Evolutionary conservation across 1,140 invertebrate genomes (phyloP).

Genomic region (Babylonia areolata): DNA sequence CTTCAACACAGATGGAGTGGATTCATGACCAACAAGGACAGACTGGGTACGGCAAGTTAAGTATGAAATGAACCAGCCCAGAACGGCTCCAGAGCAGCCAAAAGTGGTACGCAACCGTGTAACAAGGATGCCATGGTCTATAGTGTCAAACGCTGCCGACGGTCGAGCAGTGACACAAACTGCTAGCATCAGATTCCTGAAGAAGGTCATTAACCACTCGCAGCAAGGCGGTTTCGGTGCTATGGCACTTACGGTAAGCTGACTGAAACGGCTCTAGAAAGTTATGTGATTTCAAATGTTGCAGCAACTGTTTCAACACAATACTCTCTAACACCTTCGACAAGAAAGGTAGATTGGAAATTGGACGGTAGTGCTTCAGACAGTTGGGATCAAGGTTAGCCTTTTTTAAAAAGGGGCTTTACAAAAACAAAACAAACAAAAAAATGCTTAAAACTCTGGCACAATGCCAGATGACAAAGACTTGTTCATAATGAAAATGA

Average conservation of each 20-base stretch:
- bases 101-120: neutral
- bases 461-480: too few relatives aligned
- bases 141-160: conserved; percentile 12
- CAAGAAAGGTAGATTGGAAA: conserved; percentile 14
- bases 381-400: neutral
- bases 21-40: neutral
- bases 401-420: neutral
- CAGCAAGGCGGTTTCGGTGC: conserved; percentile 8
- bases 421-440: neutral
- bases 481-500: too few relatives aligned
- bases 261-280: conserved; percentile 12
- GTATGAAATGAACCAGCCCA: neutral
- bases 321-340: neutral
- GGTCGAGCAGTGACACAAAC: neutral
- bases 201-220: neutral
- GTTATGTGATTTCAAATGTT: neutral
- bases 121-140: neutral
- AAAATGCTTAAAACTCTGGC: too few relatives aligned
- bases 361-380: neutral
- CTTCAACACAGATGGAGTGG: neutral
- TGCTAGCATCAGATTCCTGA: neutral
- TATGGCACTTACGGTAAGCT: neutral
- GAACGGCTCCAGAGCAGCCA: neutral
- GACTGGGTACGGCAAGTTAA: too few relatives aligned
- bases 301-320: neutral